Conservation (phyloP, 2,797 vertebrate species). For the Neopelma chrysocephalum region DNA sequence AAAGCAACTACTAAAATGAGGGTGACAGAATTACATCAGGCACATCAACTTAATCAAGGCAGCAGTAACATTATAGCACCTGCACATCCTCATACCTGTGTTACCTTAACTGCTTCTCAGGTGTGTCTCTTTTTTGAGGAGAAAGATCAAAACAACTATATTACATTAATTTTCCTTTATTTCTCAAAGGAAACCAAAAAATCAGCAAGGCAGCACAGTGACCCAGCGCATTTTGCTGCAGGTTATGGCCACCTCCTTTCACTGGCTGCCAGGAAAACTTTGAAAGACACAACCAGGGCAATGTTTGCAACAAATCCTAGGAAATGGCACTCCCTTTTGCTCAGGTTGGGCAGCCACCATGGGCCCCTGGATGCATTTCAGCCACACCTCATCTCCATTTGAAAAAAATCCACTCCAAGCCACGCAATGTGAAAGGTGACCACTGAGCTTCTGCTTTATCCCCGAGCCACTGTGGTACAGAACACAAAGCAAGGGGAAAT, state of each 20-base stretch:
- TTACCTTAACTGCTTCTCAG: background rate
- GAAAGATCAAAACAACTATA: background rate
- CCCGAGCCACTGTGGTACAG: background rate
- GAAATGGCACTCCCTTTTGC: background rate
- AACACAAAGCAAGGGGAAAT: background rate
- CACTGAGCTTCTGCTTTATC: background rate
- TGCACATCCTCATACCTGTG: too few relatives aligned
- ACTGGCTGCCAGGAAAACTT: background rate
- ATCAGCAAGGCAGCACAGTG: background rate
- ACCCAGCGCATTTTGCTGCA: background rate
- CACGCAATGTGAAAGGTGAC: accelerated
- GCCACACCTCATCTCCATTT: background rate
- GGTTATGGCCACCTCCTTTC: background rate
- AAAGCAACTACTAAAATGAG: accelerated
- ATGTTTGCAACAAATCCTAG: too few relatives aligned
- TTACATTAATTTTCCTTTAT: too few relatives aligned
- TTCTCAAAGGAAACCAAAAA: background rate
- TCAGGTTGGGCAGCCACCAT: background rate
- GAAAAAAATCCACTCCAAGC: accelerated
- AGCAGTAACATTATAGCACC: background rate
- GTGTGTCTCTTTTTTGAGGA: background rate
- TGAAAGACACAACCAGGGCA: background rate
- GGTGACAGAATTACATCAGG: background rate
- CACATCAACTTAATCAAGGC: too few relatives aligned
- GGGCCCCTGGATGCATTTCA: background rate